phyloP scores from a whole-genome alignment of 2,797 vertebrate species.

The Artibeus lituratus region DNA sequence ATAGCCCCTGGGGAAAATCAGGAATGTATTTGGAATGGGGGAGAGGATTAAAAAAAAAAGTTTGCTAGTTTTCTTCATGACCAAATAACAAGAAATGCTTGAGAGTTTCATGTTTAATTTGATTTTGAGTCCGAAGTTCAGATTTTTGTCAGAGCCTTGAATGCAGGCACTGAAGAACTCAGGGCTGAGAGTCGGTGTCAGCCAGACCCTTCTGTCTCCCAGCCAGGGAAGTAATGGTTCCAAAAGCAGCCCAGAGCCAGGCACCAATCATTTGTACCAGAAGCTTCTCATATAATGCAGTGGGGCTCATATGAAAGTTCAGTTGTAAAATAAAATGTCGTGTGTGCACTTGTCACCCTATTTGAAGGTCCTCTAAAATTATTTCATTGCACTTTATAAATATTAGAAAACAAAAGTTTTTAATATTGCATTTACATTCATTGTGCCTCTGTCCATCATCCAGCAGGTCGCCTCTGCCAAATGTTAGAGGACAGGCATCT shows the following conservation, averaged over 20 bases:
- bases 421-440: not conserved
- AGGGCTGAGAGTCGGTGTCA: not conserved
- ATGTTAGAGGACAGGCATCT: not conserved
- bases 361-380: conserved; percentile 42
- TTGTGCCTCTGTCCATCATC: not conserved
- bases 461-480: not conserved
- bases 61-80: conserved; percentile 22
- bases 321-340: not conserved
- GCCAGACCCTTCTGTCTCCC: not conserved
- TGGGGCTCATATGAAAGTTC: not conserved
- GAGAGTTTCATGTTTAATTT: not conserved
- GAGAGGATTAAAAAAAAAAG: not conserved
- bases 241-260: not conserved
- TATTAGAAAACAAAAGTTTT: not conserved
- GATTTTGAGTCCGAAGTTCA: not conserved
- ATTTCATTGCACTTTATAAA: conserved; percentile 26
- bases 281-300: not conserved
- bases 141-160: not conserved
- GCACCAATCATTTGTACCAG: not conserved
- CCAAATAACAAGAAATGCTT: conserved; percentile 21
- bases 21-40: not conserved
- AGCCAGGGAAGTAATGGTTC: not conserved
- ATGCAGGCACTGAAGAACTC: not conserved
- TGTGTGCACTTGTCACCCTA: not conserved
- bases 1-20: conserved; percentile 14